Base-by-base conservation (phyloP, 2,797 vertebrate genomes). In the Cryptoblepharus egeriae region DNA sequence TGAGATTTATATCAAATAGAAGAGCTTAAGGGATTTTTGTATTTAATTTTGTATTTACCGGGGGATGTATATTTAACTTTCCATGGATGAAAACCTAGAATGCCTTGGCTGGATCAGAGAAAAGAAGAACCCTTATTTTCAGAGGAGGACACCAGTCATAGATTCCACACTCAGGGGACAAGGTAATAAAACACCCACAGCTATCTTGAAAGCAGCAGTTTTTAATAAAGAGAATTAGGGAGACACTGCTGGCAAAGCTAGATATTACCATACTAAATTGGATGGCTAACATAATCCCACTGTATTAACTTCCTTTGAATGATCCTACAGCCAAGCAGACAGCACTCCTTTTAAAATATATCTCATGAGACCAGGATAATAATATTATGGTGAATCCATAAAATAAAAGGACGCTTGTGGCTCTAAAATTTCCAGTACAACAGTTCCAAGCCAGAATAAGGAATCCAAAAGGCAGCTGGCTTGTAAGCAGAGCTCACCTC, bases 1-100 rank as follows among this genome's bases (percentile, higher is more conserved):
- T 82, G 37, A 65, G 65, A 88, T 88, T 85, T 90, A 90, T 93
- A 76, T 92, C 89, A 75, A 87, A 87, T 64, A 84, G 86, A 81
- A 22, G 28, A 77, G 61, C 67, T 49, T 71, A 82, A 77, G 75
- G 90, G 79, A 81, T 69, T 89, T 84, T 86, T 85, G 65, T 35
- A 77, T 87, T 90, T 80, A 68, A 4, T 86, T 80, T 84, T 61
- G 55, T 55, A 35, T 60, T 84, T 87, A 55, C 39, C 89, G 88
- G 81, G 35, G 13, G 83, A 18, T 55, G 60, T 39, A 61, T 35
- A 16, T 58, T 87, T 91, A 82, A 85, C 67, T 71, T 88, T 87
- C 79, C 80, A 68, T 80, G 60, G 84, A 84, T 81, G 32, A 74
- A 58, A 85, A 16, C 15, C 32, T 76, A 81, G 79, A 71, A 49